Evolutionary conservation across 1,140 invertebrate genomes (phyloP).

Genomic region (Leptopilina clavipes): DNA sequence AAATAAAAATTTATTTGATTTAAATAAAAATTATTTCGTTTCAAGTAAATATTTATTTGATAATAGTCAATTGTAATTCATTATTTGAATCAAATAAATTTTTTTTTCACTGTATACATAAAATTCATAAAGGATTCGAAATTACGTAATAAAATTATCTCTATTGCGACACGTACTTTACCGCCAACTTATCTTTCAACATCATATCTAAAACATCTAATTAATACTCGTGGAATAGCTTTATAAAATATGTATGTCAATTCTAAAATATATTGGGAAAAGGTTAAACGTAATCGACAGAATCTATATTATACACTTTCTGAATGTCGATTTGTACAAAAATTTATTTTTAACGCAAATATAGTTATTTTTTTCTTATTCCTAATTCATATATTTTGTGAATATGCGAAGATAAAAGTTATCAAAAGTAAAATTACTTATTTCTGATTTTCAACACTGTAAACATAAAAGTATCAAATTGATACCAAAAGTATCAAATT

Average conservation of each 20-base stretch:
- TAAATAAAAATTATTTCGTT: too few species aligned
- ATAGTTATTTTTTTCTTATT: neutral
- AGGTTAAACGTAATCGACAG: neutral
- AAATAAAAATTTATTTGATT: too few species aligned
- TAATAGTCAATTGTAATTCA: too few species aligned
- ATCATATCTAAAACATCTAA: neutral
- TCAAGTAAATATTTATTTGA: too few species aligned
- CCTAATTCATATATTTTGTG: neutral
- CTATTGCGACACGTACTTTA: neutral
- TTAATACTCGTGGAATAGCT: neutral
- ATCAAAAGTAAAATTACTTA: neutral
- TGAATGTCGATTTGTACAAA: too few species aligned
- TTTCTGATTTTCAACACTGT: too few species aligned
- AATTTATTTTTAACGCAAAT: neutral
- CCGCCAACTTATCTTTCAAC: neutral
- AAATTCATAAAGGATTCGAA: neutral
- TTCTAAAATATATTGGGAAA: too few species aligned
- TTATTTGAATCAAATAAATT: too few species aligned
- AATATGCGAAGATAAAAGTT: too few species aligned
- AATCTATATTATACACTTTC: neutral
- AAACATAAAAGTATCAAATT: too few species aligned
- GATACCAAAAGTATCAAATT: too few species aligned
- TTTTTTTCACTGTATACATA: neutral
- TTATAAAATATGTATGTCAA: too few species aligned
- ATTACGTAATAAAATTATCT: conserved; percentile 1